Evolutionary conservation across 2,113 vertebrate genomes (phyloP).

Genomic region (Physeter macrocephalus): DNA sequence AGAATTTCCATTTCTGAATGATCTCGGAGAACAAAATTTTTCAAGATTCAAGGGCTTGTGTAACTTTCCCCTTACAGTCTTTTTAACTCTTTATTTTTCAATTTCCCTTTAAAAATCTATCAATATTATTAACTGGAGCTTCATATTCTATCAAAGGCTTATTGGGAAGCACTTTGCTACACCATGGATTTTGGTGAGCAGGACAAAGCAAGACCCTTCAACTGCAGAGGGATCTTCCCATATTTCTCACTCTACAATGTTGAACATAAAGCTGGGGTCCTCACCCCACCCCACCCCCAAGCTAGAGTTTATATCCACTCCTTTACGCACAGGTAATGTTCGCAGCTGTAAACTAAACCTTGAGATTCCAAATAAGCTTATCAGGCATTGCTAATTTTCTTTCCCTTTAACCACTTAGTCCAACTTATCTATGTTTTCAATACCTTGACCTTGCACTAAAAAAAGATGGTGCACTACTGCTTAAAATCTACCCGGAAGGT

Average conservation of each 20-base stretch:
- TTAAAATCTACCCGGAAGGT: neutral
- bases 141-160: neutral
- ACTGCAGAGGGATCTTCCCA: neutral
- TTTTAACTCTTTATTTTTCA: neutral
- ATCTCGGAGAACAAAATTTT: neutral
- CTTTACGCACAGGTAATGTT: neutral
- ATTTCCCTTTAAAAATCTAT: neutral
- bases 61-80: neutral
- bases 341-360: neutral
- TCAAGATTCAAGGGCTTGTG: neutral
- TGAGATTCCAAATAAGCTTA: neutral
- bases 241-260: neutral
- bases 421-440: neutral
- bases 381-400: neutral
- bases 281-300: neutral
- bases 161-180: neutral
- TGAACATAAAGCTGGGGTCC: neutral
- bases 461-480: neutral
- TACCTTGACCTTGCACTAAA: neutral
- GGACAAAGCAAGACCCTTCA: neutral
- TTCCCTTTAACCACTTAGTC: neutral
- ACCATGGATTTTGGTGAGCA: neutral
- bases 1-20: neutral
- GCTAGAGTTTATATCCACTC: neutral
- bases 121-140: neutral